These are phyloP conservation scores for Elephantulus edwardii DNA, from an alignment of 2,113 vertebrate species.

Conservation along the genomic window DNA sequence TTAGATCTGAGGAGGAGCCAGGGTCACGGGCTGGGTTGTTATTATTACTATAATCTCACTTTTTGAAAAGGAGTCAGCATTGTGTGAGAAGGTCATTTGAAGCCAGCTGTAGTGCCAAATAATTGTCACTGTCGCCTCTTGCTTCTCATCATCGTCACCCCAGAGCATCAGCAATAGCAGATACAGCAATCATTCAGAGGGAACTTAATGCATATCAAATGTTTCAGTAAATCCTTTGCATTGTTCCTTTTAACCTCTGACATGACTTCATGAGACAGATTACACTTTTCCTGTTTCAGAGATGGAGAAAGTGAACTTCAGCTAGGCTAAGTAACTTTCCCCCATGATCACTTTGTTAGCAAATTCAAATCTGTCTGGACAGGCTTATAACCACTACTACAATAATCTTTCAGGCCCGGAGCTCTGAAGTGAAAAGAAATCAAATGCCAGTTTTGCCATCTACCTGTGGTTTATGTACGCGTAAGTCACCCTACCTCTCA, in stretches of 20 bases:
- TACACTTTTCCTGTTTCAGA: conserved; percentile 2
- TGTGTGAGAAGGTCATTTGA: not conserved
- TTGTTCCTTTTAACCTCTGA: not conserved
- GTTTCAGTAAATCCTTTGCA: not conserved
- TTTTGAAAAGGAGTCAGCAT: not conserved
- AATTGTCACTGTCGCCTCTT: too few species aligned
- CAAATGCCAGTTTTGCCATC: not conserved
- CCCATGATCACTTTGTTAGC: too few species aligned
- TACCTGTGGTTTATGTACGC: not conserved
- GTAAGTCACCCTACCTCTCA: not conserved
- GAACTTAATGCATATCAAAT: not conserved
- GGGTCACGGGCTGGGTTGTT: not conserved
- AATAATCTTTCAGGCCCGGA: not conserved
- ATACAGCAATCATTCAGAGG: fast-evolving
- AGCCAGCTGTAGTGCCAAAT: not conserved
- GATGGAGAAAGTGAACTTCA: not conserved
- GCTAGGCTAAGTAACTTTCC: not conserved
- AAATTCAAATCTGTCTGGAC: not conserved
- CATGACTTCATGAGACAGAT: not conserved
- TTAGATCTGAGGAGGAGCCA: not conserved
- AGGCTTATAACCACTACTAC: not conserved
- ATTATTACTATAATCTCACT: not conserved
- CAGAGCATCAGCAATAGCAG: fast-evolving
- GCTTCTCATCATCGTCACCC: not conserved
- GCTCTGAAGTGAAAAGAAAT: not conserved